These are phyloP conservation scores for Diploptera punctata DNA, from an alignment of 2,888 invertebrate species.

Conservation along the genomic window DNA sequence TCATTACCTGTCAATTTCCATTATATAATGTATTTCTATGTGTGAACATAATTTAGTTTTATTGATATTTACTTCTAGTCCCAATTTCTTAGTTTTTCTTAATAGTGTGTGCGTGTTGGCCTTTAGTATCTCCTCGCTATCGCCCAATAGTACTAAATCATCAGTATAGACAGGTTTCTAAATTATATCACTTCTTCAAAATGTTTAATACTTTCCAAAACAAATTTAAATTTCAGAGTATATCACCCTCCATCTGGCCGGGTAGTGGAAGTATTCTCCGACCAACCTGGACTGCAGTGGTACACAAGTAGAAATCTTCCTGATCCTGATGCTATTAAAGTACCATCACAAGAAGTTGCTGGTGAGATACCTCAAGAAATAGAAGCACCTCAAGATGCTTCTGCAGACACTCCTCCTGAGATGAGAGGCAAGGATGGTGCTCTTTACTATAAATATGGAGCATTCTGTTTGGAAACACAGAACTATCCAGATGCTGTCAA, in stretches of 20 bases:
- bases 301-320: conserved; percentile 84
- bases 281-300: conserved; percentile 91
- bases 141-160: too few species aligned
- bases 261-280: conserved; percentile 78
- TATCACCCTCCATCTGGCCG: conserved; percentile 74
- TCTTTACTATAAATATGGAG: conserved; percentile 76
- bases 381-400: neutral
- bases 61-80: too few species aligned
- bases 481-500: conserved; percentile 92
- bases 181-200: too few species aligned
- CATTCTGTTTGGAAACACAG: conserved; percentile 90
- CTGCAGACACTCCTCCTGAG: conserved; percentile 46
- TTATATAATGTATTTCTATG: too few species aligned
- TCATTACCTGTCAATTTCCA: too few species aligned
- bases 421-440: conserved; percentile 74
- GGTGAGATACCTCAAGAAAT: neutral
- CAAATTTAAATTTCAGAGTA: conserved; percentile 60
- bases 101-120: too few species aligned
- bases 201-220: too few species aligned
- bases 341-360: neutral
- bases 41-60: too few species aligned
- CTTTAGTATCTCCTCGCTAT: too few species aligned
- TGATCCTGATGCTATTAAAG: conserved; percentile 49
- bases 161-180: too few species aligned
- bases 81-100: too few species aligned